Conservation (phyloP, 2,797 vertebrate genomes). For the Lates japonicus region DNA sequence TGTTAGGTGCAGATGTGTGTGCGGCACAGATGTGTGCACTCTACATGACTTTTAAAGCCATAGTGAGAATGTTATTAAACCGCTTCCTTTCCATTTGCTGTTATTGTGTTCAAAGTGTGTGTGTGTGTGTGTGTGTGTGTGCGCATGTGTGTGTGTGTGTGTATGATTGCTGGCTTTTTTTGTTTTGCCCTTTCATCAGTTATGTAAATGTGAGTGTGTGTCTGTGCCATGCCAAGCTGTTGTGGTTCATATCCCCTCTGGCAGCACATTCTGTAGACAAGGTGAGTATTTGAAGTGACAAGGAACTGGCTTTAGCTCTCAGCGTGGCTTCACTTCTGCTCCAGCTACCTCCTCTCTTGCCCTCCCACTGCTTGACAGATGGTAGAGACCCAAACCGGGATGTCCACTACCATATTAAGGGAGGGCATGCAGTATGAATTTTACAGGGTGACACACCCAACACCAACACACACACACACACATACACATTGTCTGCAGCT, state of each 20-base stretch:
- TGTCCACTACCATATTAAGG: conserved; percentile 62
- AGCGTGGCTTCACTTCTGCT: conserved; percentile 38
- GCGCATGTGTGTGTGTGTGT: not conserved
- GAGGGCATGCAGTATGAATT: conserved; percentile 52
- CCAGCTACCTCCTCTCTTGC: conserved; percentile 31
- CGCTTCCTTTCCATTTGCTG: conserved; percentile 51
- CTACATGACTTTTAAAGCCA: conserved; percentile 45
- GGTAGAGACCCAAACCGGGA: conserved; percentile 60
- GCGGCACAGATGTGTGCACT: conserved; percentile 50
- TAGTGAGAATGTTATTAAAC: conserved; percentile 29
- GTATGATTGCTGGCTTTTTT: conserved; percentile 22
- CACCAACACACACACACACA: conserved; percentile 9
- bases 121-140: conserved; percentile 1
- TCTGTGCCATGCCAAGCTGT: conserved; percentile 33
- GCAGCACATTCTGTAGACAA: conserved; percentile 53
- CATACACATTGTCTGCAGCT: conserved; percentile 45
- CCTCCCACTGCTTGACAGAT: conserved; percentile 64
- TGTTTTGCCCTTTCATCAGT: conserved; percentile 26
- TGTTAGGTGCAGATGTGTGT: conserved; percentile 33
- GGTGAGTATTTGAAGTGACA: conserved; percentile 70
- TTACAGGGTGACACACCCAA: conserved; percentile 59
- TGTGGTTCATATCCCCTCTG: conserved; percentile 45
- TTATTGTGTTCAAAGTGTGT: conserved; percentile 12
- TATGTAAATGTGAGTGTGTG: conserved; percentile 34
- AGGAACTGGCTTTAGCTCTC: conserved; percentile 54